A percentile compares a stretch with the other conserved stretches of the same genome.
Conservation (phyloP, 2,888 invertebrate species). For the Tetragnatha montana region DNA sequence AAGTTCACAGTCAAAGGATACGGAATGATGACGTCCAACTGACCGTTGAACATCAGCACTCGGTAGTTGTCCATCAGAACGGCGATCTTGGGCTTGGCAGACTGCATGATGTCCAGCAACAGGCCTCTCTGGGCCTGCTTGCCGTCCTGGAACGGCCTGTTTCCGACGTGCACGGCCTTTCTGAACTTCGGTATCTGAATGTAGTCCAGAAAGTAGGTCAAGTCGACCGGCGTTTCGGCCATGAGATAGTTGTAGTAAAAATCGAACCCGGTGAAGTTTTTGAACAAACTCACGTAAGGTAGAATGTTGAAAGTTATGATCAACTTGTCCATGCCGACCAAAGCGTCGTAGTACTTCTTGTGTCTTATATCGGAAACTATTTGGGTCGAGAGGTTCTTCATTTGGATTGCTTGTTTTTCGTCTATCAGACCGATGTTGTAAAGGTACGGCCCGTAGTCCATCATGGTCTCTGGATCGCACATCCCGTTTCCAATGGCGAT, state of each 20-base stretch:
- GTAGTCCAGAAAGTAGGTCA: slow-evolving; percentile 80
- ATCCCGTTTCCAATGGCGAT: slow-evolving; percentile 74
- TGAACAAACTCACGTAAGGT: slow-evolving; percentile 78
- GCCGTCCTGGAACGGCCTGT: slow-evolving; percentile 81
- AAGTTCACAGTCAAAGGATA: slow-evolving; percentile 90
- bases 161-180: slow-evolving; percentile 89
- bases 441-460: slow-evolving; percentile 77
- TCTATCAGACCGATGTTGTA: slow-evolving; percentile 75
- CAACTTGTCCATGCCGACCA: neutral
- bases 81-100: slow-evolving; percentile 80
- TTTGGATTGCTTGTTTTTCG: slow-evolving; percentile 70
- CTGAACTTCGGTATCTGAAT: slow-evolving; percentile 82
- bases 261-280: slow-evolving; percentile 85
- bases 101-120: slow-evolving; percentile 87
- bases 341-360: neutral
- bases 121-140: slow-evolving; percentile 84
- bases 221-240: slow-evolving; percentile 77
- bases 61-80: slow-evolving; percentile 76
- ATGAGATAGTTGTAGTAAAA: slow-evolving; percentile 86
- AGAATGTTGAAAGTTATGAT: neutral
- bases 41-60: slow-evolving; percentile 85
- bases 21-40: slow-evolving; percentile 92
- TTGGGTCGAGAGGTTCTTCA: neutral
- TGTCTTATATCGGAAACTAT: neutral
- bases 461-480: slow-evolving; percentile 74